Evolutionary conservation across 1,140 invertebrate species (phyloP), one percentile per base, ranked within the genome.

Genomic region (Ceratina japonica): DNA sequence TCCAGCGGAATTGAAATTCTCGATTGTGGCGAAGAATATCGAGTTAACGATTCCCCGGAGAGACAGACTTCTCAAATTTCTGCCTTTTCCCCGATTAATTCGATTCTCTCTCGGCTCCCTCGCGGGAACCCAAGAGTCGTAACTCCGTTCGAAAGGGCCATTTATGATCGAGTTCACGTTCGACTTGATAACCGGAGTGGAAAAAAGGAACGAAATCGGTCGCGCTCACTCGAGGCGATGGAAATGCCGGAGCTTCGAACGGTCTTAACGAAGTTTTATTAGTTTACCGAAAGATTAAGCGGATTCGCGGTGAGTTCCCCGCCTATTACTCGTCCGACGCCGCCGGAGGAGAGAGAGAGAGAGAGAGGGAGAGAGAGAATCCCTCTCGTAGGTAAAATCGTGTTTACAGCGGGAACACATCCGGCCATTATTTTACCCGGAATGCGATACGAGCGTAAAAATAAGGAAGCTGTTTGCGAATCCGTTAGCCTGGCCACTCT

Each of bases 191-290:
- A 58, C 20, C 69, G n/a, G 15, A 18, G 27, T 12, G n/a, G 56
- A 58, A 49, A 27, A 51, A 12, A n/a, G 5, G n/a, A 64, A 31
- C 13, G 3, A 63, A 44, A 63, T 44, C n/a, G 62, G 71, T 69
- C 56, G 75, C 59, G 73, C 83, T 71, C 69, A 18, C 15, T 69
- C 56, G 69, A 62, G 12, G 22, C 16, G 77, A 85, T 74, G 81
- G 75, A 73, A 79, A 74, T 75, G 59, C 37, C 22, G 72, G 71
- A 81, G 68, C 80, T 82, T 80, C 72, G 56, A 56, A 44, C 79
- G 81, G 75, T 79, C 84, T 89, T 87, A 88, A 89, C 87, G 75
- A 90, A 90, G 89, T 90, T 90, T 89, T 89, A 89, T 89, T 89
- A 87, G 86, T 89, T 90, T 84, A 79, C 72, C 79, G 81, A 88